A percentile compares a stretch with the other conserved stretches of the same genome.
phyloP scores from a whole-genome alignment of 92 coral and sea anemone species.

The Palythoa grandis region DNA sequence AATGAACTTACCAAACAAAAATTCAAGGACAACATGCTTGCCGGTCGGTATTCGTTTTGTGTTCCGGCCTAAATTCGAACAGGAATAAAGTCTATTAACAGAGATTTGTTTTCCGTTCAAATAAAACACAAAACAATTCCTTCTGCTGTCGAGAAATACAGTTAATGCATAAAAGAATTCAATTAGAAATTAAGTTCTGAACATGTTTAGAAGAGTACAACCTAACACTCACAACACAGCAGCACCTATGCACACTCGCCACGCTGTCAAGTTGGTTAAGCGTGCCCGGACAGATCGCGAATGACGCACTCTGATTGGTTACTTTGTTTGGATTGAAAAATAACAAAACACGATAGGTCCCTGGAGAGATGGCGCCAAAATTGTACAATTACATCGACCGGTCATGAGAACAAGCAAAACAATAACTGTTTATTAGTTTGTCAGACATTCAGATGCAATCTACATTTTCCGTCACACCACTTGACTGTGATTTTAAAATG shows the following conservation, averaged over 20 bases:
- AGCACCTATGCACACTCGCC: neutral
- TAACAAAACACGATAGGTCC: conserved; percentile 29
- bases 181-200: neutral
- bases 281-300: conserved; percentile 24
- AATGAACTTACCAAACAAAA: conserved; percentile 8
- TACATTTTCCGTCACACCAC: neutral
- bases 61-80: neutral
- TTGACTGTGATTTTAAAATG: too few relatives aligned
- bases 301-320: neutral
- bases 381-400: conserved; percentile 8
- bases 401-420: neutral
- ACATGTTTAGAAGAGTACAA: neutral
- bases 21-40: neutral
- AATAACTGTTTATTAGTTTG: neutral
- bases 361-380: conserved; percentile 45
- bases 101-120: neutral
- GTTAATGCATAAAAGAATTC: neutral
- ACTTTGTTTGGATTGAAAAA: neutral
- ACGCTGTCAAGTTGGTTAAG: neutral
- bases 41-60: neutral
- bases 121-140: neutral
- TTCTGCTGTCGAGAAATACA: neutral
- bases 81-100: neutral
- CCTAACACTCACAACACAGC: neutral
- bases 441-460: neutral